Conservation (phyloP, 1,140 invertebrate species). For the Lepeophtheirus salmonis region DNA sequence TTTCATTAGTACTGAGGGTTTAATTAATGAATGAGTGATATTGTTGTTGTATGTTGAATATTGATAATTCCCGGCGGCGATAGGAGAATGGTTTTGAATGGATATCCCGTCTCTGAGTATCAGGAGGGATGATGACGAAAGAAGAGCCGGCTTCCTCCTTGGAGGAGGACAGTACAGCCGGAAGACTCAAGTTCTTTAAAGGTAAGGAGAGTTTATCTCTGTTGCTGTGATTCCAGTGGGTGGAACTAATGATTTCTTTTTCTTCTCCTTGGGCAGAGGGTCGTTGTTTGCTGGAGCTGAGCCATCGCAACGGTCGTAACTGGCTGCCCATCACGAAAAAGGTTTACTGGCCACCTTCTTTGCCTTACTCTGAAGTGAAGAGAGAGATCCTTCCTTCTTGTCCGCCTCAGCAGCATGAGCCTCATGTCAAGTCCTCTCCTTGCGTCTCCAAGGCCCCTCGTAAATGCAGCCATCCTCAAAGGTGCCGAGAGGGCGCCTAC, state of each 20-base stretch:
- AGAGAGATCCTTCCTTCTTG: neutral
- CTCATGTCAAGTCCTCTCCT: neutral
- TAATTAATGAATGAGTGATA: no score
- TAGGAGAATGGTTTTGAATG: no score
- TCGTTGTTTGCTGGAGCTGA: neutral
- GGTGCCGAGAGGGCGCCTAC: no score
- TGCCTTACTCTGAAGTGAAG: neutral
- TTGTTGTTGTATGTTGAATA: no score
- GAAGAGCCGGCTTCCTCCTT: neutral
- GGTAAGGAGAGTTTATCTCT: no score
- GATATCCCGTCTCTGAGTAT: no score
- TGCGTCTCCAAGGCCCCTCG: neutral
- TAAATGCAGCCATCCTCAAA: neutral
- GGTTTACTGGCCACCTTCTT: neutral
- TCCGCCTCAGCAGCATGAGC: neutral
- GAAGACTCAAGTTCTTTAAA: neutral
- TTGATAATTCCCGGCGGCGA: no score
- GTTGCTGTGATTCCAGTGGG: no score
- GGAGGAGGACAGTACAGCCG: neutral
- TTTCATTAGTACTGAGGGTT: no score
- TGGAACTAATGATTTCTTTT: neutral
- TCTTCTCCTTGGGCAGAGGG: neutral
- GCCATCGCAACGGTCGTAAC: neutral
- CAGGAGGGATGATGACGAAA: no score
- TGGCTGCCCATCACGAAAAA: neutral